Evolutionary conservation across 2,113 vertebrate genomes (phyloP).

Genomic region (Myrmophylax atrothorax): DNA sequence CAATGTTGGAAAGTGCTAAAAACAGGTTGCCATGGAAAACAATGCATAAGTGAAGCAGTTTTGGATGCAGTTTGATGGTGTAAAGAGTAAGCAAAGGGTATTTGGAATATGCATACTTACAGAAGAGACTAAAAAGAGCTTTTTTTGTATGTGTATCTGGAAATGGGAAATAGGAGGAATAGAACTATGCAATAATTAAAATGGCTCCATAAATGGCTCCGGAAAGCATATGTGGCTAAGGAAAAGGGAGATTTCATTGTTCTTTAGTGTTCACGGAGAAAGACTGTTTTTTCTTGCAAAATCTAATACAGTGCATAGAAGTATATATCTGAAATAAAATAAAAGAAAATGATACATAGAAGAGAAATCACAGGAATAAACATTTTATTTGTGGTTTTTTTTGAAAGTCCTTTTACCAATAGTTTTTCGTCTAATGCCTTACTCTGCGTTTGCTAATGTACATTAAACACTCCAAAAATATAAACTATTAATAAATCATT

Average conservation of each 20-base stretch:
- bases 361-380: background rate
- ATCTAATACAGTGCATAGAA: background rate
- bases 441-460: background rate
- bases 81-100: background rate
- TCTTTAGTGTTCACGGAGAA: background rate
- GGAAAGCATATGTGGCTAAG: background rate
- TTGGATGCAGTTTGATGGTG: background rate
- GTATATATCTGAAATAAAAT: constrained; percentile 10
- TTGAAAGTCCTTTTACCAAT: background rate
- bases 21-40: background rate
- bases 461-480: background rate
- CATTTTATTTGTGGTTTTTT: background rate
- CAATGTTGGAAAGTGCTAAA: background rate
- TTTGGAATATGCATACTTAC: background rate
- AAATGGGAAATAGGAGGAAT: background rate
- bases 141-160: background rate
- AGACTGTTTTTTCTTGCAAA: background rate
- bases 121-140: background rate
- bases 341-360: background rate
- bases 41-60: background rate
- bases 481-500: background rate
- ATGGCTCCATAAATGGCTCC: background rate
- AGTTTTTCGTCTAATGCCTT: background rate
- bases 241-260: background rate
- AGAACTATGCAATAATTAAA: background rate